Evolutionary conservation across 2,113 vertebrate species (phyloP), one percentile per base, ranked within the genome.

Genomic region (Tetrao urogallus): DNA sequence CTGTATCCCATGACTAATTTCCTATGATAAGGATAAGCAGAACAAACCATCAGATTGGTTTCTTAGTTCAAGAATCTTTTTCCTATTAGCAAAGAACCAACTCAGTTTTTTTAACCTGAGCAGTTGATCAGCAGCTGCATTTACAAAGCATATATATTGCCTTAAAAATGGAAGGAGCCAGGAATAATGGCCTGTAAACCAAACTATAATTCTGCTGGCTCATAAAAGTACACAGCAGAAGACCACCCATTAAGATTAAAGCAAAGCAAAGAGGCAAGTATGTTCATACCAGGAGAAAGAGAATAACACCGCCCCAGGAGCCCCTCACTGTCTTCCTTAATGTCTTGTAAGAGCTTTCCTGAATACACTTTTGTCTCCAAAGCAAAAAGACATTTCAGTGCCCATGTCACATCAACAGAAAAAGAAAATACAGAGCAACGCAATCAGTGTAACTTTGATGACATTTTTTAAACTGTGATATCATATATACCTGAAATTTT

Each of bases 121-220:
- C 18, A 36, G 58, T 82, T 61, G 21, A 30, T 63, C 74, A 92
- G 40, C 19, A 56, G 36, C 58, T 85, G 50, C 89, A 50, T 87
- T 95, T 91, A 58, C 40, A 80, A 45, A 91, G 38, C n/a, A 27
- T 20, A 82, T 50, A 73, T 72, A 89, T 45, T 65, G 34, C 67
- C 45, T 87, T 64, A 56, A 80, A 96, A 89, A 91, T 66, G 8
- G 32, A 94, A 89, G 36, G 6, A 87, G 45, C n/a, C 19, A 66
- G 74, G 45, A 89, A 82, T 80, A 95, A 95, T 38, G 15, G 58
- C 43, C 74, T 76, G n/a, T 92, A 85, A 92, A 79, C 18, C 6
- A 79, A 82, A 32, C 40, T 38, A 11, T 70, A 82, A 74, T 73
- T 90, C 63, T 89, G 2, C 30, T 66, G 28, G 24, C 58, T 89